Percentiles rank a stretch among this genome's conserved stretches.
phyloP scores from a whole-genome alignment of 2,113 vertebrate species.

The Phaethon lepturus region DNA sequence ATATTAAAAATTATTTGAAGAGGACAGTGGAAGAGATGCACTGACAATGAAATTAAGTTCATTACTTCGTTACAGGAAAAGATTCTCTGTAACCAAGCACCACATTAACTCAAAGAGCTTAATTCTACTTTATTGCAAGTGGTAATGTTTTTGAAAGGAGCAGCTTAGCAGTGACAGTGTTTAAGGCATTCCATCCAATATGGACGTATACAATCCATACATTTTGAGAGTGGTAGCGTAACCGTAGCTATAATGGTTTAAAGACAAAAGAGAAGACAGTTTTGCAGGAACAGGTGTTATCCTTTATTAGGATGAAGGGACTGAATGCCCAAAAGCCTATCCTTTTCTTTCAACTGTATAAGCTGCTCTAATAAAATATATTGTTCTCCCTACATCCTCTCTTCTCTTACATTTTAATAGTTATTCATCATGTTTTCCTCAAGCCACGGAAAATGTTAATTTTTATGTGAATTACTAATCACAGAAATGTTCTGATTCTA shows the following conservation, averaged over 20 bases:
- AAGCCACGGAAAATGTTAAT: slow-evolving; percentile 23
- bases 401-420: neutral
- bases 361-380: slow-evolving; percentile 31
- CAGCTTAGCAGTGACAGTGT: neutral
- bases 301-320: neutral
- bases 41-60: neutral
- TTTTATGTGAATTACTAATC: slow-evolving; percentile 30
- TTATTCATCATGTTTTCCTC: neutral
- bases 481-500: slow-evolving; percentile 21
- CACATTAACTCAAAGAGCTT: neutral
- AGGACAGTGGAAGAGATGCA: neutral
- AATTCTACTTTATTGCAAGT: neutral
- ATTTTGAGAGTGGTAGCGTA: neutral
- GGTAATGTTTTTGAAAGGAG: neutral
- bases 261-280: neutral
- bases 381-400: neutral
- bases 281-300: neutral
- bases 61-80: neutral
- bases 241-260: neutral
- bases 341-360: neutral
- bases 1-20: neutral
- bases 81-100: neutral
- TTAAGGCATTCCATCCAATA: neutral
- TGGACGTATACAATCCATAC: accelerated
- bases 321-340: neutral